A percentile compares a stretch with the other conserved stretches of the same genome.
phyloP scores from a whole-genome alignment of 1,140 invertebrate genomes.

The Catajapyx aquilonaris region DNA sequence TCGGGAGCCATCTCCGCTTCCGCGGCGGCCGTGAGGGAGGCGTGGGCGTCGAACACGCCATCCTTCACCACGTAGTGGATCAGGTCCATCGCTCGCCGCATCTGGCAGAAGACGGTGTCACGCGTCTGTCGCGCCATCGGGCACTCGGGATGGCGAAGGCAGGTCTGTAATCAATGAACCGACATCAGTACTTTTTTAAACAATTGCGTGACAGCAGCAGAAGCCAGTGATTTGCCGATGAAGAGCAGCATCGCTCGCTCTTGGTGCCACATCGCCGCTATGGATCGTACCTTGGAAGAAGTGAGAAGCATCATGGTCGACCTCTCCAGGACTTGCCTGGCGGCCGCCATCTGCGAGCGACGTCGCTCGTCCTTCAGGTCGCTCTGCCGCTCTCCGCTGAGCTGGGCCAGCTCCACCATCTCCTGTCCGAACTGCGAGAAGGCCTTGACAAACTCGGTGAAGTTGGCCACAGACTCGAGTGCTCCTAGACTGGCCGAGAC shows the following conservation, averaged over 20 bases:
- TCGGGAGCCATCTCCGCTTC: conserved; percentile 19
- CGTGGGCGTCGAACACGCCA: conserved; percentile 45
- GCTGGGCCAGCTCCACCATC: conserved; percentile 92
- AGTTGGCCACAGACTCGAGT: conserved; percentile 85
- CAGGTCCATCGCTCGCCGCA: conserved; percentile 88
- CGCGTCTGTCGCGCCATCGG: conserved; percentile 78
- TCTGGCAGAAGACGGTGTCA: conserved; percentile 93
- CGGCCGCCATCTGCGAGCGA: conserved; percentile 84
- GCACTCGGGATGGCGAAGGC: conserved; percentile 85
- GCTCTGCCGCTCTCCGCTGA: conserved; percentile 60
- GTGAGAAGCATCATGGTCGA: conserved; percentile 96
- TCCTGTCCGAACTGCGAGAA: conserved; percentile 96
- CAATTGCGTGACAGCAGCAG: too few relatives aligned
- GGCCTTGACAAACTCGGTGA: conserved; percentile 95
- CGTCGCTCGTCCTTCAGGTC: conserved; percentile 89
- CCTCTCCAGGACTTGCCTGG: conserved; percentile 79
- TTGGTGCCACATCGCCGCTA: too few relatives aligned
- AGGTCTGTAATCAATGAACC: conserved; percentile 39
- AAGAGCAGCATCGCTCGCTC: too few relatives aligned
- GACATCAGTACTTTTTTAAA: too few relatives aligned
- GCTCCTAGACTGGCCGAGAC: conserved; percentile 63
- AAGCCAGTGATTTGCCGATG: too few relatives aligned
- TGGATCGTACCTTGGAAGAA: conserved; percentile 63
- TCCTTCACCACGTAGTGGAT: conserved; percentile 95
- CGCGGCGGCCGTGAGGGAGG: conserved; percentile 20